phyloP scores from a whole-genome alignment of 1,140 invertebrate genomes.

The Hormaphis cornu region DNA sequence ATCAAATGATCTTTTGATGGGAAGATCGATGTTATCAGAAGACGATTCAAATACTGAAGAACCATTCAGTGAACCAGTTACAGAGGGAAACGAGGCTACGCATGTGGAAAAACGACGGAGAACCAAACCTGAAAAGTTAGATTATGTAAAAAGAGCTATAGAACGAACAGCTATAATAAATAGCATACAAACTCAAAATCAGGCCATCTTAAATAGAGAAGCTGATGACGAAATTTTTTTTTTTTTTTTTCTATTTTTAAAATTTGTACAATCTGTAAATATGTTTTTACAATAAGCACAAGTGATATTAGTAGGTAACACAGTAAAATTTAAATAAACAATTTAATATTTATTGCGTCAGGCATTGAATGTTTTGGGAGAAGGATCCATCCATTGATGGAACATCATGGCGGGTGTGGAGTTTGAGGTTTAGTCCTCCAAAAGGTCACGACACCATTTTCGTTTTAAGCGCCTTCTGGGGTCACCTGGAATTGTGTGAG shows the following conservation, averaged over 20 bases:
- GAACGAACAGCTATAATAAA: conserved; percentile 1
- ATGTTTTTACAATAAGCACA: too few species aligned
- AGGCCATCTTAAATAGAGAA: background rate
- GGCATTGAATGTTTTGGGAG: too few species aligned
- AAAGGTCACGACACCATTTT: too few species aligned
- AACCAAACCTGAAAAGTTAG: background rate
- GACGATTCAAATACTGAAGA: background rate
- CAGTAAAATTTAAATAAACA: too few species aligned
- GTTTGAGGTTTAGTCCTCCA: too few species aligned
- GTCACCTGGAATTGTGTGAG: too few species aligned
- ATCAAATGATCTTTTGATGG: background rate
- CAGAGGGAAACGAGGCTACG: background rate
- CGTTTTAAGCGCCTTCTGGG: too few species aligned
- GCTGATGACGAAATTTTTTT: background rate
- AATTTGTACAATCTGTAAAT: too few species aligned
- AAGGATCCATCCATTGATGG: too few species aligned
- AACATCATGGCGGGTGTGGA: too few species aligned
- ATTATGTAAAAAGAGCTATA: background rate
- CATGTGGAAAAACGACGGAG: background rate
- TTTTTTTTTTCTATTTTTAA: background rate
- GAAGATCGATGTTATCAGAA: background rate
- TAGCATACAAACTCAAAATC: background rate
- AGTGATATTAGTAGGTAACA: too few species aligned
- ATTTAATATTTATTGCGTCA: too few species aligned
- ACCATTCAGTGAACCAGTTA: background rate